phyloP scores from a whole-genome alignment of 2,797 vertebrate genomes.

The Neostethus bicornis region DNA sequence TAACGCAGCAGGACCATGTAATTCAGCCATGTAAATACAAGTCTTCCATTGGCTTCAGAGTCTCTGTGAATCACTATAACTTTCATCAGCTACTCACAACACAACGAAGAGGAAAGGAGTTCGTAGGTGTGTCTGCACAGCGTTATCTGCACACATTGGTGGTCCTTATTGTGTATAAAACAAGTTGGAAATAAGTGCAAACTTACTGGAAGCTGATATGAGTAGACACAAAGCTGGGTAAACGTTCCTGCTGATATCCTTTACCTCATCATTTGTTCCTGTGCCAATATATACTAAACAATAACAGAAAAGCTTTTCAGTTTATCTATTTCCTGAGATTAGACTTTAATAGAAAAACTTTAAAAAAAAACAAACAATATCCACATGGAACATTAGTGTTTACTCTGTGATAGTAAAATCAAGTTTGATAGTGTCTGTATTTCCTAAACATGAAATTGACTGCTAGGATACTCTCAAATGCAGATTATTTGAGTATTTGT shows the following conservation, averaged over 20 bases:
- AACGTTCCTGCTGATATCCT: neutral
- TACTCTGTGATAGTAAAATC: no score
- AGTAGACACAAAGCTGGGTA: neutral
- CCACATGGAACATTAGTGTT: no score
- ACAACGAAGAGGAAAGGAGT: slow-evolving; percentile 8
- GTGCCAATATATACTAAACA: neutral
- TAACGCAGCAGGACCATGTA: slow-evolving; percentile 46
- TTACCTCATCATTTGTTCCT: slow-evolving; percentile 7
- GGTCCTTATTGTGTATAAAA: slow-evolving; percentile 14
- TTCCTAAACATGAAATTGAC: no score
- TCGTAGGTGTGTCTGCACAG: neutral
- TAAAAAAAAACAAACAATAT: no score
- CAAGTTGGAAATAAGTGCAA: slow-evolving; percentile 7
- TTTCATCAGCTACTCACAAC: slow-evolving; percentile 16
- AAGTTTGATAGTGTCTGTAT: no score
- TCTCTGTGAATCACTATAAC: slow-evolving; percentile 8
- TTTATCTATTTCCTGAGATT: no score
- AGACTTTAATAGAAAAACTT: no score
- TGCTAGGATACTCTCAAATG: no score
- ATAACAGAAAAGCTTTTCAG: neutral
- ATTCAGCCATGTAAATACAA: slow-evolving; percentile 36
- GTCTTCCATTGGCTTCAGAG: slow-evolving; percentile 34
- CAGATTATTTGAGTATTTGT: no score
- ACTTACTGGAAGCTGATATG: slow-evolving; percentile 13
- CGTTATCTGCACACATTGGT: neutral